Evolutionary conservation across 2,797 vertebrate genomes (phyloP).

Genomic region (Acipenser oxyrinchus): DNA sequence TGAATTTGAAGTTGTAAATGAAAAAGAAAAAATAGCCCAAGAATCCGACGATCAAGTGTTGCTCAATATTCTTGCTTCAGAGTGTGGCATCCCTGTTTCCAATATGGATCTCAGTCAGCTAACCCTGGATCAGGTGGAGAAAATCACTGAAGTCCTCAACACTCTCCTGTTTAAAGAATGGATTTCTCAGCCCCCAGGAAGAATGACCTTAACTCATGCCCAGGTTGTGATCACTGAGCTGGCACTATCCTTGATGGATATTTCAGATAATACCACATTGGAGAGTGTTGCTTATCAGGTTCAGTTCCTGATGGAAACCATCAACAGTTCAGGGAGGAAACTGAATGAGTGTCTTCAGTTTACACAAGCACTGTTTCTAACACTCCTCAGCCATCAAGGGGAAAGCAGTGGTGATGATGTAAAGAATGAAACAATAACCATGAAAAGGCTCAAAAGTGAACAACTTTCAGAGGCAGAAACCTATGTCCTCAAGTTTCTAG

Average conservation of each 20-base stretch:
- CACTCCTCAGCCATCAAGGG: too few relatives aligned
- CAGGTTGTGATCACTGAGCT: background rate
- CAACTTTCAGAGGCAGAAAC: background rate
- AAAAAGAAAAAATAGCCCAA: background rate
- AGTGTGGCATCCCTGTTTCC: too few relatives aligned
- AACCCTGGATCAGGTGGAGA: too few relatives aligned
- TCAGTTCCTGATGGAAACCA: background rate
- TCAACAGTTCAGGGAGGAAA: background rate
- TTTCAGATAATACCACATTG: background rate
- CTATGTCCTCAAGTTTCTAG: background rate
- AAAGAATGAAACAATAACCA: too few relatives aligned
- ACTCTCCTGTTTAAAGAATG: background rate
- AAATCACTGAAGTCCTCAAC: too few relatives aligned
- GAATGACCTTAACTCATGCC: background rate
- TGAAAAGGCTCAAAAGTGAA: background rate
- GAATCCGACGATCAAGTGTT: too few relatives aligned
- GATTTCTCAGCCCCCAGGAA: background rate
- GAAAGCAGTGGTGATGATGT: too few relatives aligned
- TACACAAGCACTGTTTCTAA: background rate
- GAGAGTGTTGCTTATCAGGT: background rate
- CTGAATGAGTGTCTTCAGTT: background rate
- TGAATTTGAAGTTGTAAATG: too few relatives aligned
- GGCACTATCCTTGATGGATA: background rate
- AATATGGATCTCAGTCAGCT: too few relatives aligned
- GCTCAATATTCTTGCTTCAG: too few relatives aligned